Base-by-base conservation (phyloP, 37 sponge, comb jelly and placozoan species). In the Aplysina aerophoba region DNA sequence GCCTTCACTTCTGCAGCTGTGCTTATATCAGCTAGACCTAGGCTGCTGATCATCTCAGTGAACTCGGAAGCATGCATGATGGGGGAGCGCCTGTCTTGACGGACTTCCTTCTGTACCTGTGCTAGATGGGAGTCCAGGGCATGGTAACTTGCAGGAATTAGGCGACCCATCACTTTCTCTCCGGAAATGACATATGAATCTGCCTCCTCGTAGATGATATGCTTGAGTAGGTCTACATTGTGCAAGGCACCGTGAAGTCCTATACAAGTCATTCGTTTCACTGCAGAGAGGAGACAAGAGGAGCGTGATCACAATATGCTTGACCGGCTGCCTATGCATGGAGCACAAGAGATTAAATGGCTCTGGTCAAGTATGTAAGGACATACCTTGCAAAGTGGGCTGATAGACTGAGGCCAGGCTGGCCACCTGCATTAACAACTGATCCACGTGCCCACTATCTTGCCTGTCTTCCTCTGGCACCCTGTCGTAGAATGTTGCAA, bases 401-500 rank as follows among this genome's bases (percentile, higher is more conserved):
- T 16, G 0, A 68, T 89, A 93, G 3, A 68, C 31, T 21, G 22
- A 36, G 19, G 87, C 87, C 33, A 95, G 64, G 0, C 54, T 33
- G 19, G 72, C 84, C 0, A 89, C 96, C 19, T 62, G 40, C 24
- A 88, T 69, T 8, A 90, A 86, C 0, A 93, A 82, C 0, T 69
- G 15, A 41, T 83, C 75, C 19, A 85, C 80, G 0, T 79, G 33
- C 6, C 75, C 89, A 36, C 41, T 41, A 15, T 39, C 41, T 67
- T 0, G 8, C 31, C 88, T 72, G 54, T 90, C 86, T n/a, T 59
- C 81, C 15, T 92, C 91, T 4, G 81, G 15, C 0, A 97, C 89
- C 50, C 91, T 88, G 85, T 97, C 98, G 33, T 89, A 82, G 72
- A 88, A 87, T 14, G 98, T 97, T 25, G 91, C 98, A 8, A 97